Percentiles rank a stretch among this genome's conserved stretches.
Conservation (phyloP, 2,888 invertebrate species). For the Itoplectis maculator region DNA sequence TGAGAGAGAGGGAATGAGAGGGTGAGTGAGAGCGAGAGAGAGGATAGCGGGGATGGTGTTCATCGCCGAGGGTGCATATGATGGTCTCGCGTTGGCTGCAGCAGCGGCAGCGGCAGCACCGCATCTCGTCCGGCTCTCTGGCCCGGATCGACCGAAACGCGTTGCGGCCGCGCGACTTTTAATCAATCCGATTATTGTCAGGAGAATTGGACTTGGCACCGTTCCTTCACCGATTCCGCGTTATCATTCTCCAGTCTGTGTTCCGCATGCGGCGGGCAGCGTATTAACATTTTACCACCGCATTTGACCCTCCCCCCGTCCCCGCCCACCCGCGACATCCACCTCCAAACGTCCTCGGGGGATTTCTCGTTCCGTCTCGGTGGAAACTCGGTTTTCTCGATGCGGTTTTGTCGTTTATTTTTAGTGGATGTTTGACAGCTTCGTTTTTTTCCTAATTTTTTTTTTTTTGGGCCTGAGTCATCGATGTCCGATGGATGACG, state of each 20-base stretch:
- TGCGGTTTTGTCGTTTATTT: background rate
- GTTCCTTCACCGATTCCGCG: conserved; percentile 67
- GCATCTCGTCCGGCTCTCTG: background rate
- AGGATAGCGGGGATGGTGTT: background rate
- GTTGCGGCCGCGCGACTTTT: conserved; percentile 75
- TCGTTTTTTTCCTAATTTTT: background rate
- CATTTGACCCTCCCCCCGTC: conserved; percentile 38
- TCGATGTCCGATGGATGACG: too few relatives aligned
- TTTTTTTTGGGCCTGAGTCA: background rate
- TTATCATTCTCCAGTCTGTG: conserved; percentile 33
- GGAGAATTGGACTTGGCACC: conserved; percentile 75
- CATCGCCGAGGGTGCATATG: conserved; percentile 16
- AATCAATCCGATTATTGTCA: conserved; percentile 79
- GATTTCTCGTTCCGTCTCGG: background rate
- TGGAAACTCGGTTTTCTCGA: background rate
- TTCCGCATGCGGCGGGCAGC: conserved; percentile 41
- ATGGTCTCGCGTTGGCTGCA: conserved; percentile 27
- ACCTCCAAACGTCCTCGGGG: background rate
- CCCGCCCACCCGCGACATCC: too few relatives aligned
- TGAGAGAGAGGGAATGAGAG: too few relatives aligned
- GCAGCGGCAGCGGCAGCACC: background rate
- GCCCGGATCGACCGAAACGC: conserved; percentile 41
- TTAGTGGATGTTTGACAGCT: background rate
- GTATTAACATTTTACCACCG: conserved; percentile 70
- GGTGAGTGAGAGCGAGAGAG: too few relatives aligned